These are phyloP conservation scores for Allophyes oxyacanthae DNA, from an alignment of 2,888 invertebrate genomes.

Conservation along the genomic window DNA sequence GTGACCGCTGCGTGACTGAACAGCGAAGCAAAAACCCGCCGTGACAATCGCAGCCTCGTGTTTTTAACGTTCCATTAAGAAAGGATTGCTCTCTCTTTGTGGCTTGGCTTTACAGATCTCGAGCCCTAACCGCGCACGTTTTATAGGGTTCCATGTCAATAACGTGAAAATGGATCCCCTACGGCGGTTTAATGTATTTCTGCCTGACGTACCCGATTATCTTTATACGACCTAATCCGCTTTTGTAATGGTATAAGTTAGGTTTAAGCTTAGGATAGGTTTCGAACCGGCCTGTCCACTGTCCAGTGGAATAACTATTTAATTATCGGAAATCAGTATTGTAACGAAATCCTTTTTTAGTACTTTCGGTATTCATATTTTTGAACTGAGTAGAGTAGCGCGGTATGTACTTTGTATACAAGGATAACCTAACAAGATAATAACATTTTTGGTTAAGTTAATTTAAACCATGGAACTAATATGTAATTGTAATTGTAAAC, in stretches of 20 bases:
- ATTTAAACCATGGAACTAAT: no score
- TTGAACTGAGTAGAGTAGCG: no score
- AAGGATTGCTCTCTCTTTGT: conserved; percentile 54
- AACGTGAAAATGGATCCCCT: conserved; percentile 51
- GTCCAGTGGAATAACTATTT: conserved; percentile 1
- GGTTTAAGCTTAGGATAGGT: conserved; percentile 3
- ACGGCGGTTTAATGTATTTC: conserved; percentile 44
- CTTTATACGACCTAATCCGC: conserved; percentile 31
- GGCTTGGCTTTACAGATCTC: conserved; percentile 47
- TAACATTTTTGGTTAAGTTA: no score
- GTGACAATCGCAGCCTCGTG: conserved; percentile 48
- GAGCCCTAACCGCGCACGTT: conserved; percentile 51
- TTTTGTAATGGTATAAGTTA: conserved; percentile 12
- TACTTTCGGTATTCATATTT: neutral
- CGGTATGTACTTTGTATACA: no score
- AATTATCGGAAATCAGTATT: neutral
- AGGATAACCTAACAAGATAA: no score
- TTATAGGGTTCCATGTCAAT: conserved; percentile 53
- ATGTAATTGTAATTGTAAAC: no score
- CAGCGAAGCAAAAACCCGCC: conserved; percentile 47
- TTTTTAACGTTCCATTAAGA: conserved; percentile 53
- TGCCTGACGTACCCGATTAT: conserved; percentile 40
- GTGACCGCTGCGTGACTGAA: conserved; percentile 56
- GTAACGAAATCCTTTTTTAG: conserved; percentile 3
- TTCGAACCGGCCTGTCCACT: neutral